Conservation (phyloP, 2,113 vertebrate species). For the Nothoprocta perdicaria region DNA sequence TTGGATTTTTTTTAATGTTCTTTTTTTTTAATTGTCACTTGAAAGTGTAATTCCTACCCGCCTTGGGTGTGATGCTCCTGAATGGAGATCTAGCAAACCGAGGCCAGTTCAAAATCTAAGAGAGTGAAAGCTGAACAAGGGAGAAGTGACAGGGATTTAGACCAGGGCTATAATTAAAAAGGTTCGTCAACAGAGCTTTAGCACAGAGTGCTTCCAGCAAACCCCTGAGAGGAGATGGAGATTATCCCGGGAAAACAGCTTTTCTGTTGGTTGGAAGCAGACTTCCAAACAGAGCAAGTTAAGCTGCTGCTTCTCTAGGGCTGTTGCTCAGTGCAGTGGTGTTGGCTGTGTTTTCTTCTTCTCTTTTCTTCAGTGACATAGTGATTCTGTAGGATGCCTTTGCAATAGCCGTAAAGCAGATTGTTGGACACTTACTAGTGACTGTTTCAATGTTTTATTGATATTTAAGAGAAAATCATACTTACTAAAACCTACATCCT, state of each 20-base stretch:
- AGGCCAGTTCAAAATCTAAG: background rate
- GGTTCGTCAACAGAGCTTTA: background rate
- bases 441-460: background rate
- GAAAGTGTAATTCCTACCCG: background rate
- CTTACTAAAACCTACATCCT: background rate
- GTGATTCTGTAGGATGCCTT: background rate
- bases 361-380: background rate
- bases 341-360: background rate
- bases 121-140: background rate
- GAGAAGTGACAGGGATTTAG: background rate
- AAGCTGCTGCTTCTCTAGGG: background rate
- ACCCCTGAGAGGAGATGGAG: background rate
- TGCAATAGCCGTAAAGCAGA: background rate
- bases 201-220: background rate
- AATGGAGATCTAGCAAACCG: background rate
- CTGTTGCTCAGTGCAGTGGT: background rate
- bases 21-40: background rate
- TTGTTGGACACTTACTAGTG: background rate
- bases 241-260: background rate
- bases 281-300: background rate
- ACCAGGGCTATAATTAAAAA: conserved; percentile 2
- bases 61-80: background rate
- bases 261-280: background rate
- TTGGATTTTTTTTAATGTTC: background rate
- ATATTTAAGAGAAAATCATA: background rate